These are phyloP conservation scores for Pseudorhombus dupliciocellatus DNA, from an alignment of 2,113 vertebrate genomes.

Conservation along the genomic window DNA sequence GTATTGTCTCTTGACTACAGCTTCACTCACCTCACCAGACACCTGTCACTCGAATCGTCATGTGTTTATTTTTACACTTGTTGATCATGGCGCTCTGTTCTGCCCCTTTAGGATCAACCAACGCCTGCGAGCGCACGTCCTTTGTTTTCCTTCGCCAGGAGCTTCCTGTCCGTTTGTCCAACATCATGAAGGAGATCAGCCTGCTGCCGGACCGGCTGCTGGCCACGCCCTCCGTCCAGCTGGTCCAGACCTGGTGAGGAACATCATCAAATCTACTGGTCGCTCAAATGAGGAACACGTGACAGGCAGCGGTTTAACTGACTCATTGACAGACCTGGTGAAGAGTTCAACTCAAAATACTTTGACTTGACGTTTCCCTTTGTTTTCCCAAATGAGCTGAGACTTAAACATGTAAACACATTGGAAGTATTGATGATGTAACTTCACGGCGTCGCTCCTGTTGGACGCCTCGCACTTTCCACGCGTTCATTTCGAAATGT, in stretches of 20 bases:
- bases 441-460: neutral
- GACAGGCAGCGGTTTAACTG: neutral
- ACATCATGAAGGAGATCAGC: slow-evolving; percentile 94
- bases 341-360: no score
- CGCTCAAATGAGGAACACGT: neutral
- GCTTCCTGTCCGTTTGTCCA: slow-evolving; percentile 89
- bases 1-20: neutral
- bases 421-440: neutral
- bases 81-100: neutral
- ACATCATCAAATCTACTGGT: no score
- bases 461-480: neutral
- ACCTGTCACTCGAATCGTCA: neutral
- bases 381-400: neutral
- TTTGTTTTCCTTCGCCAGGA: slow-evolving; percentile 91
- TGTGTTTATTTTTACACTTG: neutral
- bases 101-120: slow-evolving; percentile 82
- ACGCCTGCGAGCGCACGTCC: slow-evolving; percentile 91
- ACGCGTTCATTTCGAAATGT: neutral
- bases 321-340: neutral
- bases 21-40: neutral
- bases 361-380: neutral
- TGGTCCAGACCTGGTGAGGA: slow-evolving; percentile 90
- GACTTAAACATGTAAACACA: neutral
- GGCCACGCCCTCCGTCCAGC: slow-evolving; percentile 86
- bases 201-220: slow-evolving; percentile 86